Conservation (phyloP, 2,797 vertebrate genomes). For the Coluber constrictor region DNA sequence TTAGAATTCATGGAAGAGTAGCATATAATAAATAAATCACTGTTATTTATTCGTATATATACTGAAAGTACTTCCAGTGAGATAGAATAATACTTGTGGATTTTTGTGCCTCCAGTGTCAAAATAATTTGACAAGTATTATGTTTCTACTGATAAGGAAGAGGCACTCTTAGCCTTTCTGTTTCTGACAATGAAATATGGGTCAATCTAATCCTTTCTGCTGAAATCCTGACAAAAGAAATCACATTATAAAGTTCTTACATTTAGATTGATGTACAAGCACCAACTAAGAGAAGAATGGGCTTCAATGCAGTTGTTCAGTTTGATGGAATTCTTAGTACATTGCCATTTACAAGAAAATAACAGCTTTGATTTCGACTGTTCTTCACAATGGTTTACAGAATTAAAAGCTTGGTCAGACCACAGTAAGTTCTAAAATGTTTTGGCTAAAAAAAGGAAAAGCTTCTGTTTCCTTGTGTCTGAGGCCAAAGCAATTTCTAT, state of each 20-base stretch:
- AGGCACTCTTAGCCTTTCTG: background rate
- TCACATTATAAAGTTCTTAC: background rate
- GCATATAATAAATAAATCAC: background rate
- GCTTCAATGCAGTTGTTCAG: background rate
- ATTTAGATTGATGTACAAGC: background rate
- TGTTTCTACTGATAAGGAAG: background rate
- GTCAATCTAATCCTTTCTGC: background rate
- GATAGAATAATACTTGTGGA: background rate
- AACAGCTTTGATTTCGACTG: background rate
- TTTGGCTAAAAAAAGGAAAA: conserved; percentile 46
- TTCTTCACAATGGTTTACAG: conserved; percentile 45
- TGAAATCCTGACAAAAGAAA: background rate
- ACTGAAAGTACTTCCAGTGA: background rate
- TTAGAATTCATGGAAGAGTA: background rate
- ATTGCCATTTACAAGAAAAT: conserved; percentile 23
- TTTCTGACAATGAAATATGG: background rate
- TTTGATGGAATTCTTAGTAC: conserved; percentile 10
- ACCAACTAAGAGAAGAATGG: background rate
- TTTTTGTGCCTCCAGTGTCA: background rate
- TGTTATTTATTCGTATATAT: background rate
- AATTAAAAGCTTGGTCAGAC: conserved; percentile 40
- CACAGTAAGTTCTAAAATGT: conserved; percentile 50
- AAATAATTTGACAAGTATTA: background rate
- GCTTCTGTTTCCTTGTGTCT: conserved; percentile 50
- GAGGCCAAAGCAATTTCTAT: conserved; percentile 55